Base-by-base conservation (phyloP, 2,797 vertebrate genomes). In the Thunnus albacares region DNA sequence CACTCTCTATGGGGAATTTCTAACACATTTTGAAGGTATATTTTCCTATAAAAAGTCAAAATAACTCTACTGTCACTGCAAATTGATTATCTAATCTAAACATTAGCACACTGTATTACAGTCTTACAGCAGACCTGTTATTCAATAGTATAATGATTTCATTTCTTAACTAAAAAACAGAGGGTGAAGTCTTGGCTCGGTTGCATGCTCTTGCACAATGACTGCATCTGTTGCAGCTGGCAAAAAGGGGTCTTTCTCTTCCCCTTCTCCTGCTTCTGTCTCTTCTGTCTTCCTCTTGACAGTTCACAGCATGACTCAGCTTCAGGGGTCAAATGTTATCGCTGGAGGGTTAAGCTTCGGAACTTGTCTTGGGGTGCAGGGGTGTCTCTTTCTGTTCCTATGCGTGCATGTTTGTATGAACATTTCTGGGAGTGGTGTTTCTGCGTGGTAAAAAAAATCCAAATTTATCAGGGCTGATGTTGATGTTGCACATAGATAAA, bases 281-380 rank as follows among this genome's bases (percentile, higher is more conserved):
- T 33, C 52, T 26, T 76, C 52, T 33, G 11, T 24, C 60, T 41
- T 33, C 24, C 49, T 26, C 35, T 38, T 57, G 24, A 72, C 53
- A 62, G 14, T 35, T 68, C 63, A 57, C 53, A 58, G 33, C 52
- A 6, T n/a, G 57, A 59, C 14, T 49, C 26, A 20, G 26, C 45
- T 43, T 73, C 64, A 59, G 10, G 60, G 80, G 51, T 87, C 56
- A 71, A 59, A 81, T 20, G 24, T 62, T 51, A 73, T 65, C 30
- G 22, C 22, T 0, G 12, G 14, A 56, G 70, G 58, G 68, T 77
- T 13, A 63, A 49, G 12, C 26, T 10, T 51, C 14, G 18, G 4
- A n/a, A 2, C 4, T 51, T 15, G 12, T 47, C n/a, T 26, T 14
- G 55, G 22, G 53, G 9, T 22, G 41, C 3, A 15, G 1, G 2